Base-by-base conservation (phyloP, 2,113 vertebrate genomes). In the Damaliscus lunatus region DNA sequence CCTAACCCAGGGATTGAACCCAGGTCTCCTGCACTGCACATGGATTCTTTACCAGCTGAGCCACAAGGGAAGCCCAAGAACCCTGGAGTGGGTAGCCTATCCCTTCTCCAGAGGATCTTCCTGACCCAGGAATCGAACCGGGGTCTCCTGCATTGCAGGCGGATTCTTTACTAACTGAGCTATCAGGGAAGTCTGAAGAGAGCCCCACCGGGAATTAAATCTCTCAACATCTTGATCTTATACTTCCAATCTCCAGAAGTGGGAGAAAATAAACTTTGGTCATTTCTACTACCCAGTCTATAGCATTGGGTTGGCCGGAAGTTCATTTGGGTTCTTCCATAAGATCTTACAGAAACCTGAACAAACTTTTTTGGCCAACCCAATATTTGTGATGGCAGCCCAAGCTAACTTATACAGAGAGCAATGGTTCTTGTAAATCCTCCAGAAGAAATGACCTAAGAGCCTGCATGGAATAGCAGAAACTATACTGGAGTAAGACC, bases 71-170 rank as follows among this genome's bases (percentile, higher is more conserved):
- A 67, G 33, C 17, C 64, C 64, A 71, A 21, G n/a, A 36, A 36
- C 10, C 21, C 64, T 71, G n/a, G n/a, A 71, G 9, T 71, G n/a
- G 10, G n/a, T 40, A 71, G n/a, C n/a, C 19, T 13, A 40, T 71
- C n/a, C n/a, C n/a, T 71, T 71, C n/a, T 71, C 67, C 67, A 71
- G 67, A 0, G 0, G 67, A 71, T 71, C 67, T 71, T 40, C 67
- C n/a, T 23, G 21, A 40, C 3, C 19, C n/a, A 71, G n/a, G n/a
- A 74, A 40, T 74, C 5, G 1, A 74, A 74, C n/a, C 0, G 1
- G 19, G 5, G n/a, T 74, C n/a, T 74, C 10, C 67, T 40, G 19
- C 67, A 74, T 40, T 74, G n/a, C 19, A 74, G n/a, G 67, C 0
- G 0, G n/a, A 74, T 40, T 74, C 67, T 74, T 74, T 40, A 74